Evolutionary conservation across 2,888 invertebrate genomes (phyloP).

Genomic region (Lycocerus yunnanus): DNA sequence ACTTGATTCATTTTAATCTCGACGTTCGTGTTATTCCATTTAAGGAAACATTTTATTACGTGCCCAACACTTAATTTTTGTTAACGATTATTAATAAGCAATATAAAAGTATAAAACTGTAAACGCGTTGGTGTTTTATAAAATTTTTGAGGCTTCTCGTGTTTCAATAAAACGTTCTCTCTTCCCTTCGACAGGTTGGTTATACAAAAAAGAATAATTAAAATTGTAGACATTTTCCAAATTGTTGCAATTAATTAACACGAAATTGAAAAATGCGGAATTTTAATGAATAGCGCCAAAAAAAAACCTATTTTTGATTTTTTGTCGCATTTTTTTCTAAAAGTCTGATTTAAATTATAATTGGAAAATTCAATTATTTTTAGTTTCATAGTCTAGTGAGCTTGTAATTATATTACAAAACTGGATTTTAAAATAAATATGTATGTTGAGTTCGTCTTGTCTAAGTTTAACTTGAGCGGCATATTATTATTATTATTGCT

Average conservation of each 20-base stretch:
- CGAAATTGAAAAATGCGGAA: background rate
- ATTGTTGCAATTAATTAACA: background rate
- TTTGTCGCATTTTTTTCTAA: background rate
- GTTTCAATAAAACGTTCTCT: background rate
- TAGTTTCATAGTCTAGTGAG: background rate
- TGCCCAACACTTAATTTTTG: background rate
- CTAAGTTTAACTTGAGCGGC: background rate
- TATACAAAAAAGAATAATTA: background rate
- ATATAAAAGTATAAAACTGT: background rate
- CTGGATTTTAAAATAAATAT: background rate
- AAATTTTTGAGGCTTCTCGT: background rate
- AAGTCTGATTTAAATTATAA: background rate
- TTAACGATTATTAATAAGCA: background rate
- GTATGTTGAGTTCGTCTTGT: background rate
- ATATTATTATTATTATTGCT: background rate
- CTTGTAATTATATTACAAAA: background rate
- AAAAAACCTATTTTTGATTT: background rate
- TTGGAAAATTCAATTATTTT: conserved; percentile 4
- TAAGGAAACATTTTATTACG: background rate
- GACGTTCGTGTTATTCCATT: background rate
- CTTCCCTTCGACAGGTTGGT: background rate
- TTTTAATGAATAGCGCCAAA: background rate
- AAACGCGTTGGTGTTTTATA: background rate
- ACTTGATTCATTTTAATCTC: background rate
- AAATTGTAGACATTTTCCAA: background rate